A percentile compares a stretch with the other conserved stretches of the same genome.
Evolutionary conservation across 64 coral and sea anemone genomes (phyloP).

Genomic region (Pocillopora verrucosa): DNA sequence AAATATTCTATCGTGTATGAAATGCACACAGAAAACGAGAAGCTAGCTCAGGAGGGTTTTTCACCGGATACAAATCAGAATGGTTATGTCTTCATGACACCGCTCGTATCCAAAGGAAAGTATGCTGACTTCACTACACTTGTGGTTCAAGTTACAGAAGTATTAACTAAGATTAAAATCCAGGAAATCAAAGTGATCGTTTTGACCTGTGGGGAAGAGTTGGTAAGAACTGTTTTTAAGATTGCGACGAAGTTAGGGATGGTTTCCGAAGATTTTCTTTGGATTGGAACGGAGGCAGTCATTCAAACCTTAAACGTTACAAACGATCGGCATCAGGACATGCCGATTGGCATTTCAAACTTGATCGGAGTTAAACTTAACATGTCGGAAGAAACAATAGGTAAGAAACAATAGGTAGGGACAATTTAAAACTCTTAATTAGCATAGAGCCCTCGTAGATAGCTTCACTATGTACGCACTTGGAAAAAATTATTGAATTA

Average conservation of each 20-base stretch:
- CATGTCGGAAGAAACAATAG: neutral
- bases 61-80: neutral
- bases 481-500: neutral
- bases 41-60: neutral
- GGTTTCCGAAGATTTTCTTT: conserved; percentile 3
- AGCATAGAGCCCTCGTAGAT: no score
- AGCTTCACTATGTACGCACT: no score
- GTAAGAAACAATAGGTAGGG: conserved; percentile 7
- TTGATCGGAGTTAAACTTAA: conserved; percentile 13
- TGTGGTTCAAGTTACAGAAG: neutral
- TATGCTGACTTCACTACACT: neutral
- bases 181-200: conserved; percentile 14
- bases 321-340: neutral
- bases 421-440: neutral
- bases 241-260: conserved; percentile 4
- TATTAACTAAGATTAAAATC: neutral
- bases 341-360: neutral
- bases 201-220: neutral
- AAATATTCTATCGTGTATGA: conserved; percentile 1
- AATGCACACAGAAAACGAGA: neutral
- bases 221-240: neutral
- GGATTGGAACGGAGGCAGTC: conserved; percentile 37
- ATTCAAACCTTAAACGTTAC: neutral
- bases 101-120: neutral
- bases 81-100: neutral